Conservation (phyloP, 2,113 vertebrate species). For the Chionomys nivalis region DNA sequence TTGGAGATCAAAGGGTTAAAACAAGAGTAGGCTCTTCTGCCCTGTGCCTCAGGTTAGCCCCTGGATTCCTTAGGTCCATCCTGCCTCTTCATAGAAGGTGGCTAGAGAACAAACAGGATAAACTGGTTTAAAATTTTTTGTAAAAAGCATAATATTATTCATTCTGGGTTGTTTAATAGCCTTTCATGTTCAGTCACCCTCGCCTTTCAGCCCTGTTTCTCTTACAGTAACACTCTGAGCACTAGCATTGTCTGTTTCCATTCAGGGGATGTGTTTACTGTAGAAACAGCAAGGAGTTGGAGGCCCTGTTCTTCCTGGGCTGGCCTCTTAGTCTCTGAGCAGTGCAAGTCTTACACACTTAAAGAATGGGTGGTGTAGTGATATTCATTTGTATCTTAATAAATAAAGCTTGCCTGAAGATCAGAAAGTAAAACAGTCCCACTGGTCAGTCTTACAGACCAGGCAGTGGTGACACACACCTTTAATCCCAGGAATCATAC, state of each 20-base stretch:
- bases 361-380: background rate
- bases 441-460: too few species aligned
- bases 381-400: too few species aligned
- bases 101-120: conserved; percentile 52
- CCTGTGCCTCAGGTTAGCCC: background rate
- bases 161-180: conserved; percentile 41
- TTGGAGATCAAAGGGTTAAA: conserved; percentile 3
- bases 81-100: background rate
- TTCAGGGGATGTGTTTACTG: conserved; percentile 57
- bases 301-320: background rate
- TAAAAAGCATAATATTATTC: conserved; percentile 34
- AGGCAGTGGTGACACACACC: too few species aligned
- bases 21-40: background rate
- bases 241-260: conserved; percentile 48
- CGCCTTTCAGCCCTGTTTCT: background rate
- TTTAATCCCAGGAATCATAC: too few species aligned
- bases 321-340: conserved; percentile 17
- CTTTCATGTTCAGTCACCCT: conserved; percentile 7
- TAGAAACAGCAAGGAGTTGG: conserved; percentile 59
- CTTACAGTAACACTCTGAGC: conserved; percentile 31
- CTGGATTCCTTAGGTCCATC: background rate
- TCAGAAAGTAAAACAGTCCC: too few species aligned
- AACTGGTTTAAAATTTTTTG: background rate
- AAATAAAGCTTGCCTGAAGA: too few species aligned
- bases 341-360: conserved; percentile 20